A percentile compares a stretch with the other conserved stretches of the same genome.
Evolutionary conservation across 1,140 invertebrate genomes (phyloP).

Genomic region (Choristoneura fumiferana): DNA sequence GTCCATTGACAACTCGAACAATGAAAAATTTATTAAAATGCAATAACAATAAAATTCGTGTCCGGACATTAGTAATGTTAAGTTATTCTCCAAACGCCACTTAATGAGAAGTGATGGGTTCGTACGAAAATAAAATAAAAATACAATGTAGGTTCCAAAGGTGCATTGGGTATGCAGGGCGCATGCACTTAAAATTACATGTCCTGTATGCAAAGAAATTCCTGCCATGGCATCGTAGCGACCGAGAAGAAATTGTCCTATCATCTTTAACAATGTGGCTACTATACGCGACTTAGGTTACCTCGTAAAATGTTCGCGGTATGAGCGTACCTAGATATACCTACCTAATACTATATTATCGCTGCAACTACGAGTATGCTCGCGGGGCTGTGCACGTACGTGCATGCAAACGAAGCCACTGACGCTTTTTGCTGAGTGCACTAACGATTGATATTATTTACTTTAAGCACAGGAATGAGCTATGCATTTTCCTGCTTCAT

Average conservation of each 20-base stretch:
- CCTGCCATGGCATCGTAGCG: conserved; percentile 40
- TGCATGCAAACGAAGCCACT: conserved; percentile 14
- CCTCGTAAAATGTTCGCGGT: conserved; percentile 1
- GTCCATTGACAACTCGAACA: conserved; percentile 58
- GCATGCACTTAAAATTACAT: conserved; percentile 67
- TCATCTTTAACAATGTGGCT: conserved; percentile 27
- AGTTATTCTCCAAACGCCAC: conserved; percentile 76
- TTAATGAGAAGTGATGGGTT: conserved; percentile 79
- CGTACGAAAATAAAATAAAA: conserved; percentile 75
- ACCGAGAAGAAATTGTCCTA: conserved; percentile 47
- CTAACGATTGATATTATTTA: conserved; percentile 2
- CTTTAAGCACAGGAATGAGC: background rate
- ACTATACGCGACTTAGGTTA: conserved; percentile 14
- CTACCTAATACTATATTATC: conserved; percentile 2
- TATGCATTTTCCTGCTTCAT: background rate
- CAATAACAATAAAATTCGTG: conserved; percentile 77
- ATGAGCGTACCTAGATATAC: background rate
- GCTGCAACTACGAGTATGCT: background rate
- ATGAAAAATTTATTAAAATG: conserved; percentile 77
- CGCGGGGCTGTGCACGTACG: conserved; percentile 2
- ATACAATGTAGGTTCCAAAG: conserved; percentile 62
- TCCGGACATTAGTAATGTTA: conserved; percentile 74
- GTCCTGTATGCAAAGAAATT: conserved; percentile 71
- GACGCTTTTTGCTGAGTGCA: conserved; percentile 1
- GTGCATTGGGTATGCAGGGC: conserved; percentile 62